phyloP scores from a whole-genome alignment of 2,888 invertebrate genomes.

The Andrena praecox region DNA sequence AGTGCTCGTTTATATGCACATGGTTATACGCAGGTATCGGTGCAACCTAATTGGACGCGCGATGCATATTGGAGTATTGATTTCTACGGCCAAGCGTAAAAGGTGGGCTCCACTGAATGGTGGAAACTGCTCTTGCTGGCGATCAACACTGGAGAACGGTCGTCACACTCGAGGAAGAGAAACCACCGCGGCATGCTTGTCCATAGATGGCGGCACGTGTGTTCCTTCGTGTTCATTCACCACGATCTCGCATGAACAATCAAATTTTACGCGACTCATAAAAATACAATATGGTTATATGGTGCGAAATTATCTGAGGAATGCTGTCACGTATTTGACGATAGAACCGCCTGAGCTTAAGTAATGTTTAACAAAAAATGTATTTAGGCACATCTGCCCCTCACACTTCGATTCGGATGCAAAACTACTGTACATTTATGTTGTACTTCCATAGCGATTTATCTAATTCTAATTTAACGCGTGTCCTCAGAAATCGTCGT shows the following conservation, averaged over 20 bases:
- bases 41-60: not conserved
- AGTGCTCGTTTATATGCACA: not conserved
- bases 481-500: no score
- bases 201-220: slow-evolving; percentile 72
- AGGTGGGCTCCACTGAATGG: not conserved
- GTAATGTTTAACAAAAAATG: not conserved
- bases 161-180: slow-evolving; percentile 40
- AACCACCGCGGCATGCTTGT: slow-evolving; percentile 53
- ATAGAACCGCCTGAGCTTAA: not conserved
- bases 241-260: not conserved
- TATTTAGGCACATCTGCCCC: not conserved
- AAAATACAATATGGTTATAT: not conserved
- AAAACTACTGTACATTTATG: not conserved
- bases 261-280: not conserved
- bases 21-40: not conserved
- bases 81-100: not conserved
- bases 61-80: slow-evolving; percentile 3
- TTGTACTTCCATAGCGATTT: no score
- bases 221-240: slow-evolving; percentile 17
- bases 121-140: slow-evolving; percentile 5
- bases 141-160: slow-evolving; percentile 46
- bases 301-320: not conserved
- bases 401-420: not conserved
- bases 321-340: not conserved
- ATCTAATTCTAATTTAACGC: no score